Percentiles rank a stretch among this genome's conserved stretches.
Conservation (phyloP, 1,140 invertebrate genomes). For the Latrodectus geometricus region DNA sequence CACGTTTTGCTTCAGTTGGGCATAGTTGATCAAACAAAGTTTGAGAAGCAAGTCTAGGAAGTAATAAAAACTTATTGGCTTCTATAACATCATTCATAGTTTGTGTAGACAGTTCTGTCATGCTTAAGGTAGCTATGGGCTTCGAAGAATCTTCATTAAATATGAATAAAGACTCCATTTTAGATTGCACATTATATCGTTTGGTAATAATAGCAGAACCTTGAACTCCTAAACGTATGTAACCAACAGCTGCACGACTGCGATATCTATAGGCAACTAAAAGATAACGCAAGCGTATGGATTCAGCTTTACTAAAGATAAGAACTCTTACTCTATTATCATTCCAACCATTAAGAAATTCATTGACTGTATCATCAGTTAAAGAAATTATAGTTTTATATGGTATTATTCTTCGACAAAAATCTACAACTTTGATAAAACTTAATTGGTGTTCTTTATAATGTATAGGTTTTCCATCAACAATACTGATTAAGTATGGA, state of each 20-base stretch:
- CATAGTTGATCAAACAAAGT: slow-evolving; percentile 88
- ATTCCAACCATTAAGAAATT: slow-evolving; percentile 86
- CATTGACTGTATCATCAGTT: slow-evolving; percentile 79
- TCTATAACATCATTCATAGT: slow-evolving; percentile 90
- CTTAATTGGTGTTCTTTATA: slow-evolving; percentile 83
- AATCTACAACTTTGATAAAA: slow-evolving; percentile 85
- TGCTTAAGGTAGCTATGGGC: slow-evolving; percentile 86
- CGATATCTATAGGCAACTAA: slow-evolving; percentile 88
- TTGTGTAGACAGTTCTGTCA: slow-evolving; percentile 86
- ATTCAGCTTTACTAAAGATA: slow-evolving; percentile 84
- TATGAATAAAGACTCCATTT: slow-evolving; percentile 86
- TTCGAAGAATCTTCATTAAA: slow-evolving; percentile 89
- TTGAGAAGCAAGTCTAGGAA: slow-evolving; percentile 92
- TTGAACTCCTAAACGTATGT: slow-evolving; percentile 68
- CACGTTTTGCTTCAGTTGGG: slow-evolving; percentile 84
- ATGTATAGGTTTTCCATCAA: slow-evolving; percentile 83
- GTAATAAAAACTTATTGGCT: slow-evolving; percentile 86
- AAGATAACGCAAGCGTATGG: slow-evolving; percentile 84
- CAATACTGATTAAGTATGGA: slow-evolving; percentile 83
- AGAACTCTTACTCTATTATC: slow-evolving; percentile 92
- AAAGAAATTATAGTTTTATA: slow-evolving; percentile 81
- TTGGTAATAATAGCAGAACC: slow-evolving; percentile 61
- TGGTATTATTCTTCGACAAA: slow-evolving; percentile 85
- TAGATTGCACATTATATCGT: slow-evolving; percentile 78
- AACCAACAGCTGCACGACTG: slow-evolving; percentile 89